Percentiles rank a stretch among this genome's conserved stretches.
These are phyloP conservation scores for Strix occidentalis DNA, from an alignment of 2,797 vertebrate species.

Conservation along the genomic window DNA sequence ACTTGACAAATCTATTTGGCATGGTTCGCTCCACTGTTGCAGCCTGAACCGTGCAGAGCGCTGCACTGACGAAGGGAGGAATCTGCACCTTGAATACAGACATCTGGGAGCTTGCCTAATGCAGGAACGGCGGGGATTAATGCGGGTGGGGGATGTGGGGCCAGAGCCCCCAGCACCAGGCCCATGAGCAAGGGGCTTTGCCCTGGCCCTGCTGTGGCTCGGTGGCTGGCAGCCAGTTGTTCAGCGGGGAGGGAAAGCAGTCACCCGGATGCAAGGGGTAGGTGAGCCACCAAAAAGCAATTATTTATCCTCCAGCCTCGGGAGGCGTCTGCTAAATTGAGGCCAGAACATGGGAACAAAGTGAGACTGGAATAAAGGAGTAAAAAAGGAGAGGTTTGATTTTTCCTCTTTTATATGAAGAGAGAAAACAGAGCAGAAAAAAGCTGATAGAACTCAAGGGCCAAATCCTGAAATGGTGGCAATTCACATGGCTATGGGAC, in stretches of 20 bases:
- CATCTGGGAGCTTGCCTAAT: not conserved
- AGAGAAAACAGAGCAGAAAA: not conserved
- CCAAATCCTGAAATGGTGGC: not conserved
- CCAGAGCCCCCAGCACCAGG: not conserved
- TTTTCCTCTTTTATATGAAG: not conserved
- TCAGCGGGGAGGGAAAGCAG: not conserved
- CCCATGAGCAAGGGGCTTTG: not conserved
- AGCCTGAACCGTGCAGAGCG: not conserved
- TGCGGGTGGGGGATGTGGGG: fast-evolving
- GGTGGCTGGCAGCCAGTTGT: not conserved
- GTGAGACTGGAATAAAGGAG: not conserved
- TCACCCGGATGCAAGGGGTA: not conserved
- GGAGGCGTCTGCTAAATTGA: not conserved
- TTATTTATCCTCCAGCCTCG: not conserved
- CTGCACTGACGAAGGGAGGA: not conserved
- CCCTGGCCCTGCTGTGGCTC: not conserved
- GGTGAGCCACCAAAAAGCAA: not conserved
- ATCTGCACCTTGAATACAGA: conserved; percentile 43
- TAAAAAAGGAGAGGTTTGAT: not conserved
- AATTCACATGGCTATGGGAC: not conserved
- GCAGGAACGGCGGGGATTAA: not conserved
- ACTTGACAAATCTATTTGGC: conserved; percentile 81
- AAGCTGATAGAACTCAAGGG: not conserved
- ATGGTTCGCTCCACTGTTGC: conserved; percentile 48
- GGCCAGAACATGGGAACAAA: not conserved